Percentiles rank a stretch among this genome's conserved stretches.
phyloP scores from a whole-genome alignment of 2,888 invertebrate genomes.

The Drosophila antonietae region DNA sequence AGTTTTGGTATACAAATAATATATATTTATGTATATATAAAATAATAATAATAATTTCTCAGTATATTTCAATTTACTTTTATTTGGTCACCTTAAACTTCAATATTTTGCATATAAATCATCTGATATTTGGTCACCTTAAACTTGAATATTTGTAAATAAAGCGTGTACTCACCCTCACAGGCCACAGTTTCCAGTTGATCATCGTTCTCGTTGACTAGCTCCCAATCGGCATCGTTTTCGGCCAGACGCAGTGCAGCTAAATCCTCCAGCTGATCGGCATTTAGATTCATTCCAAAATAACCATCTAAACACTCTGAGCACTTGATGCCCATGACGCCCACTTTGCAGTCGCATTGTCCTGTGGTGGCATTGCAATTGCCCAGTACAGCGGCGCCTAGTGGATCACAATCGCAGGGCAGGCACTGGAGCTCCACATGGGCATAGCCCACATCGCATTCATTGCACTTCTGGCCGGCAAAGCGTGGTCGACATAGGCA shows the following conservation, averaged over 20 bases:
- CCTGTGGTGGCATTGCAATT: slow-evolving; percentile 92
- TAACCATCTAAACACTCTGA: slow-evolving; percentile 89
- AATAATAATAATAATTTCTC: no score
- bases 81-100: no score
- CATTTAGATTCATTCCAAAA: slow-evolving; percentile 87
- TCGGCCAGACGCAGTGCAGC: slow-evolving; percentile 56
- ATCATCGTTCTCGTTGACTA: slow-evolving; percentile 39
- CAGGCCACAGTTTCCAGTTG: slow-evolving; percentile 67
- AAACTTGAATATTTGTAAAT: not conserved
- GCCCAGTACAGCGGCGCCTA: slow-evolving; percentile 87
- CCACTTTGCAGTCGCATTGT: slow-evolving; percentile 91
- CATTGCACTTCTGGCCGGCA: slow-evolving; percentile 89
- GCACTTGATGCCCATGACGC: slow-evolving; percentile 92
- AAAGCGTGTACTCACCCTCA: slow-evolving; percentile 76
- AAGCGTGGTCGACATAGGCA: slow-evolving; percentile 91
- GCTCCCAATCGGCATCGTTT: slow-evolving; percentile 65
- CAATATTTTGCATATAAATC: no score
- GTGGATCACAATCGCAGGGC: slow-evolving; percentile 90
- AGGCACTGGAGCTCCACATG: slow-evolving; percentile 92
- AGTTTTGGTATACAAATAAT: no score
- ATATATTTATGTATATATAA: no score
- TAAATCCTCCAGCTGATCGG: slow-evolving; percentile 63
- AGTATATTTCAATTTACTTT: no score
- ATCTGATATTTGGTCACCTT: no score
- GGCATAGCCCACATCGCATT: slow-evolving; percentile 88